These are phyloP conservation scores for Halesus radiatus DNA, from an alignment of 1,140 invertebrate species.

Conservation along the genomic window DNA sequence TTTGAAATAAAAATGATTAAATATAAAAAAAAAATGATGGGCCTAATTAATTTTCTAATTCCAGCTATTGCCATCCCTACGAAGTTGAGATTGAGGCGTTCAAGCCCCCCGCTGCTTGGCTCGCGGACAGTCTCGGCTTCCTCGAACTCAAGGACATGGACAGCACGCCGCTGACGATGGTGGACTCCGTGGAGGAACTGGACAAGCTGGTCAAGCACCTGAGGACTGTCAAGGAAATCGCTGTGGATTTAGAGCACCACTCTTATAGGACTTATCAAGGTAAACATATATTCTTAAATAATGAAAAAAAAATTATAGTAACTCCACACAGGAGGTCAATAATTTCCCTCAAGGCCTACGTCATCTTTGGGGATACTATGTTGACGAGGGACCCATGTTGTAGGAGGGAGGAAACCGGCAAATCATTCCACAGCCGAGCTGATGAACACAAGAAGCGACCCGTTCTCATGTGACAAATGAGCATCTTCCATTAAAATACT, in stretches of 20 bases:
- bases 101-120: constrained; percentile 68
- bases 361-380: too few species aligned
- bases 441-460: too few species aligned
- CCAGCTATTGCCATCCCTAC: constrained; percentile 90
- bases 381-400: too few species aligned
- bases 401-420: too few species aligned
- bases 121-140: constrained; percentile 65
- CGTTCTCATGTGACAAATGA: too few species aligned
- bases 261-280: constrained; percentile 65
- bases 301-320: too few species aligned
- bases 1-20: too few species aligned
- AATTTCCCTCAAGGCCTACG: too few species aligned
- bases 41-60: constrained; percentile 51
- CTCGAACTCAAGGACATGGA: constrained; percentile 71
- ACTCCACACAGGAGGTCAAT: too few species aligned
- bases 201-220: constrained; percentile 78
- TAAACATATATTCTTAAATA: constrained; percentile 45
- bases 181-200: constrained; percentile 79
- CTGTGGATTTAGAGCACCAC: constrained; percentile 60
- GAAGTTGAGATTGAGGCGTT: constrained; percentile 87
- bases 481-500: too few species aligned
- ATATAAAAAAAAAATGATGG: too few species aligned
- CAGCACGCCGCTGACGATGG: constrained; percentile 77
- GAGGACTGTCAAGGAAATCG: constrained; percentile 73
- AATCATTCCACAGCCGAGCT: too few species aligned